These are phyloP conservation scores for Chesias legatella DNA, from an alignment of 2,888 invertebrate species.

Conservation along the genomic window DNA sequence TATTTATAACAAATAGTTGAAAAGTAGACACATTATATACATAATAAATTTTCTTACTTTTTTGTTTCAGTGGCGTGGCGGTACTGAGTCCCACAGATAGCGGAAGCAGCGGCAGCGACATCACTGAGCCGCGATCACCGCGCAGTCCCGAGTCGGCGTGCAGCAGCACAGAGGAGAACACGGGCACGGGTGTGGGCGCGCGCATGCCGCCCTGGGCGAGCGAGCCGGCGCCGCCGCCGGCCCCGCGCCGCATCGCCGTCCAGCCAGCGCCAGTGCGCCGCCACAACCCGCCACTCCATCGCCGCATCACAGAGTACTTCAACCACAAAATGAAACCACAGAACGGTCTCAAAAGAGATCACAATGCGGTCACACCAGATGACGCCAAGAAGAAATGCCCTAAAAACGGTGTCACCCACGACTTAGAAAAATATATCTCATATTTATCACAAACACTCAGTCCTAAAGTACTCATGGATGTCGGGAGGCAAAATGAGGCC, in stretches of 20 bases:
- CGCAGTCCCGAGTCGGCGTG: conserved; percentile 84
- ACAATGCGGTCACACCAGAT: conserved; percentile 43
- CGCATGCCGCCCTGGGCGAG: conserved; percentile 77
- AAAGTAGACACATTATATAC: too few relatives aligned
- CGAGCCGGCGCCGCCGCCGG: conserved; percentile 70
- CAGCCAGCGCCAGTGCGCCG: conserved; percentile 60
- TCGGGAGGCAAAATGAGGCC: conserved; percentile 56
- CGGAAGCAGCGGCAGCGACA: conserved; percentile 88
- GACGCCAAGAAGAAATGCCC: conserved; percentile 71
- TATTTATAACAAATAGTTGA: too few relatives aligned
- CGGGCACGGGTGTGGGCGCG: conserved; percentile 58
- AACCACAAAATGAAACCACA: conserved; percentile 90
- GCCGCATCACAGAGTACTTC: conserved; percentile 92
- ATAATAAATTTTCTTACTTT: conserved; percentile 22
- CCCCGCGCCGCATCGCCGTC: conserved; percentile 65
- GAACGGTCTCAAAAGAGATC: conserved; percentile 73
- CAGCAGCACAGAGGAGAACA: conserved; percentile 72
- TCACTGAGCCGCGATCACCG: conserved; percentile 92
- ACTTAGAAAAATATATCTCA: conserved; percentile 74
- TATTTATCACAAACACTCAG: conserved; percentile 73
- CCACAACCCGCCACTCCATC: conserved; percentile 78
- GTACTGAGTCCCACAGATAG: conserved; percentile 88
- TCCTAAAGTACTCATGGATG: conserved; percentile 71
- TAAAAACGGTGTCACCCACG: conserved; percentile 70
- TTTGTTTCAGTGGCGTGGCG: conserved; percentile 89